Evolutionary conservation across 2,113 vertebrate genomes (phyloP).

Genomic region (Ceyx cyanopectus): DNA sequence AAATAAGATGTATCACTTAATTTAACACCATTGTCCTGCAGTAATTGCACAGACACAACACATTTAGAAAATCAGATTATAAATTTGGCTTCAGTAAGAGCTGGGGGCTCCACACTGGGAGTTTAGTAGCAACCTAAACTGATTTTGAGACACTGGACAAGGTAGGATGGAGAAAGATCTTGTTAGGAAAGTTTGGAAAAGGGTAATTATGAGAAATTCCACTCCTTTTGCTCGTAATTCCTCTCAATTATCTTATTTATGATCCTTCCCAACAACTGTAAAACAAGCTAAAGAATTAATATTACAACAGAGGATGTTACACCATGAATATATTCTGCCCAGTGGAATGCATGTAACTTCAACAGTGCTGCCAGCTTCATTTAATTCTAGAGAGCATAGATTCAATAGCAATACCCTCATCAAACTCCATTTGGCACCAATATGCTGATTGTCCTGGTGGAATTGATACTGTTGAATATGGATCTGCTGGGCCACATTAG

Average conservation of each 20-base stretch:
- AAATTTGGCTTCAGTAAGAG: neutral
- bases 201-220: neutral
- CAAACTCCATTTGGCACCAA: neutral
- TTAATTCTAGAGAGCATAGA: neutral
- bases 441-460: neutral
- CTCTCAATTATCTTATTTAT: neutral
- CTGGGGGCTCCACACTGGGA: neutral
- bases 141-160: neutral
- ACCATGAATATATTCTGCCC: neutral
- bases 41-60: neutral
- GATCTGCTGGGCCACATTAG: neutral
- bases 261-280: neutral
- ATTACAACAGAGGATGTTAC: neutral
- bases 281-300: neutral
- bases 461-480: neutral
- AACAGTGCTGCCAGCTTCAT: neutral
- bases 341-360: neutral
- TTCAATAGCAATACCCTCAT: neutral
- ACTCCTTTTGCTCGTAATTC: neutral
- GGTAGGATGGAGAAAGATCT: neutral
- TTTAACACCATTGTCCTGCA: slow-evolving; percentile 19
- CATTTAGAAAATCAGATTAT: neutral
- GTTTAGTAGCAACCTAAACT: neutral
- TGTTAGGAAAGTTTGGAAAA: neutral
- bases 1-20: neutral